Evolutionary conservation across 1,140 invertebrate species (phyloP).

Genomic region (Trialeurodes vaporariorum): DNA sequence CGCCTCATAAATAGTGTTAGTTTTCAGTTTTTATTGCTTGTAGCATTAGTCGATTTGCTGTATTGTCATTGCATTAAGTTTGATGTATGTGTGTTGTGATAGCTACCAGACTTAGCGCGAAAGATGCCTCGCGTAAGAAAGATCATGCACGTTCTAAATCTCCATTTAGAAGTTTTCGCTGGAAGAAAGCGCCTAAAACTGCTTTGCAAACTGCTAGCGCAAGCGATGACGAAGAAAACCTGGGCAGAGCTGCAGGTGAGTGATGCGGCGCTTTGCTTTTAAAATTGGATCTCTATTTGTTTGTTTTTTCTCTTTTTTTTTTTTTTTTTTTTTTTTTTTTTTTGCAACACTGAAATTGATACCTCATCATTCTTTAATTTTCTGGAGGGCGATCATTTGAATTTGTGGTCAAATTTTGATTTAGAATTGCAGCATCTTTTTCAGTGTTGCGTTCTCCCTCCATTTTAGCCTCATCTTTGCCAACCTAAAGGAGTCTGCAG

Average conservation of each 20-base stretch:
- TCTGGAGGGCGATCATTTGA: no score
- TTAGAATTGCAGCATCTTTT: no score
- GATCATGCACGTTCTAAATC: slow-evolving; percentile 75
- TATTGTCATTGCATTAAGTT: not conserved
- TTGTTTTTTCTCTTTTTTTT: no score
- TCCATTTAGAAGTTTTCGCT: slow-evolving; percentile 79
- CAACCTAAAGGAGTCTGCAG: no score
- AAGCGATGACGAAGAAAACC: slow-evolving; percentile 64
- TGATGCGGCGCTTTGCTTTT: slow-evolving; percentile 8
- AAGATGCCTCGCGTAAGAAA: slow-evolving; percentile 40
- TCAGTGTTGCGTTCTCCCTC: no score
- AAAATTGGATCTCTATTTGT: not conserved
- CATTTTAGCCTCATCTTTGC: no score
- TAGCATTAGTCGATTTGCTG: not conserved
- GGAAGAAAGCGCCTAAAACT: slow-evolving; percentile 53
- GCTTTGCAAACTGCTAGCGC: slow-evolving; percentile 45
- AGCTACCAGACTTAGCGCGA: slow-evolving; percentile 14
- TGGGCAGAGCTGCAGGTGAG: slow-evolving; percentile 40
- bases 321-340: not conserved
- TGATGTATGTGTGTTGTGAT: not conserved
- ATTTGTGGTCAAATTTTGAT: no score
- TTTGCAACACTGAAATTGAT: not conserved
- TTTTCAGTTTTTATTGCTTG: not conserved
- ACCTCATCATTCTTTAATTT: no score
- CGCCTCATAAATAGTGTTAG: no score